Evolutionary conservation across 1,140 invertebrate genomes (phyloP), one percentile per base, ranked within the genome.

Genomic region (Penaeus indicus): DNA sequence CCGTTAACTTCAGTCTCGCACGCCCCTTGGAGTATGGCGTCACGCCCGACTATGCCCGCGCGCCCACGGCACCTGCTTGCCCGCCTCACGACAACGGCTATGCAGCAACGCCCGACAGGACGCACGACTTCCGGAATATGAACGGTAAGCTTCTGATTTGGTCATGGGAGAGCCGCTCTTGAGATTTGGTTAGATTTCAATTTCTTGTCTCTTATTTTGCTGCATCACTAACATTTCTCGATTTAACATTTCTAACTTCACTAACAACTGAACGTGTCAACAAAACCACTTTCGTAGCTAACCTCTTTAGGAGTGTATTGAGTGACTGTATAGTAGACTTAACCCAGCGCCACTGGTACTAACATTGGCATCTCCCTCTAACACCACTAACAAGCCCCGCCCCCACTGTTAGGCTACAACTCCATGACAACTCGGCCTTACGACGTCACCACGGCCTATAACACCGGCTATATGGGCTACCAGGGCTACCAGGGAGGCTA

Each of bases 11-110:
- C 91, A 89, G 86, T 38, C 86, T 91, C 22, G 85, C 90, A 11
- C 85, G 91, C 19, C 89, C 91, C 32, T 87, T 91, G 4, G 91
- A 90, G 47, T 91, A 90, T 38, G 86, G 86, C 80, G 90, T 90
- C 79, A 89, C 72, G 63, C 89, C 88, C 22, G 83, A 90, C 67
- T 88, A 90, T 77, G 81, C 85, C 69, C 47, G 86, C 94, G 94
- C 63, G 93, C 95, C 82, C 94, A 84, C 86, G 25, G 85, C 89
- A 32, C 69, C 94, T 92, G 93, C 94, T 89, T 95, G 94, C 67
- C 94, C 94, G 90, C 93, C 94, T 92, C 94, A 94, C 86, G 93
- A 93, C 82, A 92, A 93, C 84, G 92, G 93, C 25, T 94, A 94
- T 90, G 80, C 90, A 84, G 84, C 91, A 82, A 88, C 87, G n/a